A percentile compares a stretch with the other conserved stretches of the same genome.
These are phyloP conservation scores for Dynastes tityus DNA, from an alignment of 2,888 invertebrate genomes.

Conservation along the genomic window DNA sequence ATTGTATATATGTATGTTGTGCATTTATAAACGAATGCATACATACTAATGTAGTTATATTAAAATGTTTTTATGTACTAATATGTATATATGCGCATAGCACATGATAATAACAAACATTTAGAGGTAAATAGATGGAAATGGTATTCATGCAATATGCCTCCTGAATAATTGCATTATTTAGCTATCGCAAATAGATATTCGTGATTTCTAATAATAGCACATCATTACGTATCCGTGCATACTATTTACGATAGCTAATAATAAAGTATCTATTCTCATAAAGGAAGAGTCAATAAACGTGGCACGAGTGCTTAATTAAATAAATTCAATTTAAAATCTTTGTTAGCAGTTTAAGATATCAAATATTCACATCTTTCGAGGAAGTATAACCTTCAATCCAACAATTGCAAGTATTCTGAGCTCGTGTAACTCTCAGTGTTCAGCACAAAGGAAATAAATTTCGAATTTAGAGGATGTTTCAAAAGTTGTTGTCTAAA, in stretches of 20 bases:
- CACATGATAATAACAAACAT: not conserved
- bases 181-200: not conserved
- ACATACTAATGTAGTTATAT: not conserved
- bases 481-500: too few species aligned
- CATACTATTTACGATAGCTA: not conserved
- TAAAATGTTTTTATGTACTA: not conserved
- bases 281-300: not conserved
- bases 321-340: not conserved
- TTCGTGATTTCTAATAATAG: conserved; percentile 2
- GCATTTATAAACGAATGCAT: not conserved
- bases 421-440: too few species aligned
- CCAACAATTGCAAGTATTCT: too few species aligned
- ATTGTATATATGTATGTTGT: not conserved
- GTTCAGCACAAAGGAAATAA: too few species aligned
- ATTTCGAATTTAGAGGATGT: too few species aligned
- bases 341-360: too few species aligned
- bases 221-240: not conserved
- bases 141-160: too few species aligned
- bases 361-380: too few species aligned
- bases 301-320: conserved; percentile 5
- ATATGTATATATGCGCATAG: too few species aligned
- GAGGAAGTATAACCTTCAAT: too few species aligned
- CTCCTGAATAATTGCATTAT: not conserved
- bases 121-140: not conserved
- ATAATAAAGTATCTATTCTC: not conserved